Conservation (phyloP, 2,797 vertebrate genomes). For the Loriculus beryllinus region DNA sequence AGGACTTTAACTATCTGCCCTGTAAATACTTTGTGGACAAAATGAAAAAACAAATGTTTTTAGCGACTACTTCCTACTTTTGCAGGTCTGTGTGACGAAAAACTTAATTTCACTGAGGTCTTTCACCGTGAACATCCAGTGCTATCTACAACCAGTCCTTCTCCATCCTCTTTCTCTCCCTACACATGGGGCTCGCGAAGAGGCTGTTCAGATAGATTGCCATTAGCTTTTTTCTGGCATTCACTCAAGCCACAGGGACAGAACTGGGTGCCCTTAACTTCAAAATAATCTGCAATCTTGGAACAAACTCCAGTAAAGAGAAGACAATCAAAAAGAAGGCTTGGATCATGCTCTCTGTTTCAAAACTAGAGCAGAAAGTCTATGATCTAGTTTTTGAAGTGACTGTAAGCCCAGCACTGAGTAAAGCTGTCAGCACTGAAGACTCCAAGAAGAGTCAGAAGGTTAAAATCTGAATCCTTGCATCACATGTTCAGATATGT, state of each 20-base stretch:
- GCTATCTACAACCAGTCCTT: not conserved
- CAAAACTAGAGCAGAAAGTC: not conserved
- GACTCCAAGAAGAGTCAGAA: not conserved
- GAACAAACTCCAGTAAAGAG: not conserved
- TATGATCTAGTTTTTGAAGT: not conserved
- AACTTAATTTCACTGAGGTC: not conserved
- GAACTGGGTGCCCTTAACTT: not conserved
- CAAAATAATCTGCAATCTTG: not conserved
- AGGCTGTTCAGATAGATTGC: fast-evolving
- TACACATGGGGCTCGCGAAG: not conserved
- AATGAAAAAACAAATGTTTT: not conserved
- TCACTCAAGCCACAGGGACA: not conserved
- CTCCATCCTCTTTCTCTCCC: not conserved
- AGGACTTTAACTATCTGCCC: not conserved
- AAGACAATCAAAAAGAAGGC: not conserved
- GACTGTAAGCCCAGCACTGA: not conserved
- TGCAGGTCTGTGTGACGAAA: not conserved
- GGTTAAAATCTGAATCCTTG: not conserved
- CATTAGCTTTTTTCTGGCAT: not conserved
- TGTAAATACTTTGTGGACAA: not conserved
- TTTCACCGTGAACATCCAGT: not conserved
- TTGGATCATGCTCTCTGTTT: not conserved
- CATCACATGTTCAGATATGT: not conserved
- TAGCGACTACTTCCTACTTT: not conserved
- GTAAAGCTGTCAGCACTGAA: not conserved